Evolutionary conservation across 2,113 vertebrate genomes (phyloP).

Genomic region (Neomonachus schauinslandi): DNA sequence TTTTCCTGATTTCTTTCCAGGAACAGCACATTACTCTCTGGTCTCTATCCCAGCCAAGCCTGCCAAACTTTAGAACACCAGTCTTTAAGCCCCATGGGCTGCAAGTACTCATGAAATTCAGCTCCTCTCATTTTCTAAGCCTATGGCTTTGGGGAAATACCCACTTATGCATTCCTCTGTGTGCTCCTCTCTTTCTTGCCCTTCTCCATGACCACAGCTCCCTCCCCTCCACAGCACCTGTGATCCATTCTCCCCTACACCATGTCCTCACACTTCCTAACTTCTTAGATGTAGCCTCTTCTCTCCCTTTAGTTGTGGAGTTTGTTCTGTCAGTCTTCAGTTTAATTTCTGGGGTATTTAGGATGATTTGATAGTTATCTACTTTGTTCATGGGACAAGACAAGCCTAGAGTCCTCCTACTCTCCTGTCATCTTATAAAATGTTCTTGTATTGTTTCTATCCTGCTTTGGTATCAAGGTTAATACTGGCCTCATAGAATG

Average conservation of each 20-base stretch:
- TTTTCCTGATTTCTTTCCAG: background rate
- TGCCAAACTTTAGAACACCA: background rate
- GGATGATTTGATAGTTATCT: background rate
- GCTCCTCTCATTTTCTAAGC: background rate
- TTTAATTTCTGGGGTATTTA: background rate
- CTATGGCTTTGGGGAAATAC: background rate
- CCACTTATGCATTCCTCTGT: background rate
- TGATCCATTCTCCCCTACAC: background rate
- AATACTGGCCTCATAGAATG: background rate
- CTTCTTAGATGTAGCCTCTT: background rate
- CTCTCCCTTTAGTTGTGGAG: background rate
- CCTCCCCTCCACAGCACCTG: background rate
- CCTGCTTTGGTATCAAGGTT: background rate
- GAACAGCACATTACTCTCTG: background rate
- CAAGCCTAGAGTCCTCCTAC: background rate
- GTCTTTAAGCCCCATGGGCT: background rate
- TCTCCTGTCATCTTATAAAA: background rate
- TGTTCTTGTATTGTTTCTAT: background rate
- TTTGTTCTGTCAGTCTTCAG: background rate
- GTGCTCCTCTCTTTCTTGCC: background rate
- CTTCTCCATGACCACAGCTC: background rate
- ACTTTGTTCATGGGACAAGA: background rate
- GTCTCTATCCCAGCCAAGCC: background rate
- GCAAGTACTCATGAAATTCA: background rate
- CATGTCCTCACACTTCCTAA: background rate